These are phyloP conservation scores for Ectemnius continuus DNA, from an alignment of 2,888 invertebrate genomes.

Conservation along the genomic window DNA sequence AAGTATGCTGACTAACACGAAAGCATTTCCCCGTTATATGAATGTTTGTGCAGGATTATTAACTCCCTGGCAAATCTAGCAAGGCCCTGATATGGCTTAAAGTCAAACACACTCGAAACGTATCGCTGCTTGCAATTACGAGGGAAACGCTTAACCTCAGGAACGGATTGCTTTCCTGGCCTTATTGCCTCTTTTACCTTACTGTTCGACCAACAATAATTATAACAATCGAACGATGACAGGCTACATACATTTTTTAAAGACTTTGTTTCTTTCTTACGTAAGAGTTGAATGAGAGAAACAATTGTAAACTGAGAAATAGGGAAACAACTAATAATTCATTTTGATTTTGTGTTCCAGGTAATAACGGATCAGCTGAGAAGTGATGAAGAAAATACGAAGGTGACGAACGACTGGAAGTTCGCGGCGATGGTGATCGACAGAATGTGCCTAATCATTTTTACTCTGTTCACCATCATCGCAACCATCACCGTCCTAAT, in stretches of 20 bases:
- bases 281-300: no score
- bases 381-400: constrained; percentile 95
- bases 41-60: constrained; percentile 66
- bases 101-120: constrained; percentile 40
- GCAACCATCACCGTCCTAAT: constrained; percentile 98
- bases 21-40: constrained; percentile 46
- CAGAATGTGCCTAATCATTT: constrained; percentile 99
- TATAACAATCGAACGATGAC: no score
- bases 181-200: no score
- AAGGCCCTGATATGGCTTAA: constrained; percentile 14
- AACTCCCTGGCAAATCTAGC: constrained; percentile 36
- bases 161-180: not conserved
- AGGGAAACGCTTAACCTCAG: constrained; percentile 34
- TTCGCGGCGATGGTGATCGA: constrained; percentile 99
- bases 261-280: no score
- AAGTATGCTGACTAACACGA: constrained; percentile 35
- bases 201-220: no score
- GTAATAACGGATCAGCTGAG: constrained; percentile 89
- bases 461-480: constrained; percentile 98
- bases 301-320: no score
- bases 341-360: constrained; percentile 73
- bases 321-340: not conserved
- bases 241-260: no score
- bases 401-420: constrained; percentile 98
- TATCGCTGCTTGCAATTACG: constrained; percentile 51